A percentile compares a stretch with the other conserved stretches of the same genome.
Evolutionary conservation across 2,113 vertebrate species (phyloP).

Genomic region (Ammodytes marinus): DNA sequence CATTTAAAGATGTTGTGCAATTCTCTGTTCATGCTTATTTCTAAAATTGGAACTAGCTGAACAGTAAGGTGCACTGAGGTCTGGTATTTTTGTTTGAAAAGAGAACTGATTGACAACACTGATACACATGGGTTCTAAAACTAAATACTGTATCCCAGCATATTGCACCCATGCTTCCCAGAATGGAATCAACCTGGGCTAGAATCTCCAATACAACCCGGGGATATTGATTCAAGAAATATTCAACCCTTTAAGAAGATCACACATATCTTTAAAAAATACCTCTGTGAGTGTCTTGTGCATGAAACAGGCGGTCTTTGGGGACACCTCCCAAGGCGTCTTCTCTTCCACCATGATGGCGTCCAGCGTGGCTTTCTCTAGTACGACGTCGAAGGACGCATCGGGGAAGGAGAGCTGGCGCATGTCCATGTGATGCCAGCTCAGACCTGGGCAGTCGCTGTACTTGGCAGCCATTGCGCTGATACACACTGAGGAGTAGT

Average conservation of each 20-base stretch:
- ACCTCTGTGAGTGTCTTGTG: conserved; percentile 90
- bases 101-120: not conserved
- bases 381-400: conserved; percentile 88
- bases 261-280: conserved; percentile 24
- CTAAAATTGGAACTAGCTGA: no score
- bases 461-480: conserved; percentile 86
- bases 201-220: not conserved
- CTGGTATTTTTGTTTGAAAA: not conserved
- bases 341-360: conserved; percentile 91
- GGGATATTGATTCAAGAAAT: not conserved
- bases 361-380: conserved; percentile 94
- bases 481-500: conserved; percentile 93
- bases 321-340: conserved; percentile 88
- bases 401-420: conserved; percentile 86
- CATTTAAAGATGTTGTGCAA: not conserved
- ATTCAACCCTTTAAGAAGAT: not conserved
- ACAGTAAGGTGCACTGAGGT: not conserved
- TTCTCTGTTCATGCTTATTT: not conserved
- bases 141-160: not conserved
- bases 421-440: conserved; percentile 92
- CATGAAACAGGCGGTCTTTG: conserved; percentile 77
- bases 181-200: not conserved
- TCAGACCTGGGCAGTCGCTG: conserved; percentile 82
- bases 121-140: not conserved
- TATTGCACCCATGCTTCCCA: not conserved